phyloP scores from a whole-genome alignment of 2,797 vertebrate species.

The Manis pentadactyla region DNA sequence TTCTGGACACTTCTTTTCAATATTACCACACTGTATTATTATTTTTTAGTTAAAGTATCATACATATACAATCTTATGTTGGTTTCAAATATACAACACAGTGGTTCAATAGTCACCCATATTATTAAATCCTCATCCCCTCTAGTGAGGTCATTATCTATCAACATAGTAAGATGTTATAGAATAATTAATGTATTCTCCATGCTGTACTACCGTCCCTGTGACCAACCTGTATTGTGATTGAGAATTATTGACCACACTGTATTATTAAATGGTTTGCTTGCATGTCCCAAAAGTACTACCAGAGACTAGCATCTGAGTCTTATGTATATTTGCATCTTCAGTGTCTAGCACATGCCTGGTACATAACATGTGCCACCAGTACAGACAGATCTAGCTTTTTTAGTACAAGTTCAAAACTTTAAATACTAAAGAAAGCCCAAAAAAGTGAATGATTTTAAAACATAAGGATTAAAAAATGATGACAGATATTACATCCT shows the following conservation, averaged over 20 bases:
- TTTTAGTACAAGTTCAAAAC: not conserved
- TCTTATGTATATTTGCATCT: not conserved
- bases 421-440: not conserved
- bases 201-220: no score
- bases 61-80: no score
- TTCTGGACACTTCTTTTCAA: not conserved
- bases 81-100: no score
- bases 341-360: not conserved
- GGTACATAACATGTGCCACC: not conserved
- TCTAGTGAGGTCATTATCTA: no score
- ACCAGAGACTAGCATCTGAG: not conserved
- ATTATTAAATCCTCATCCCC: no score
- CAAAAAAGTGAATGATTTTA: not conserved
- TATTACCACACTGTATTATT: not conserved
- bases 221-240: no score
- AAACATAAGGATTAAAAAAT: not conserved
- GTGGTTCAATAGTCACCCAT: no score
- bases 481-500: not conserved
- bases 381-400: not conserved
- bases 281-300: not conserved
- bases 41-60: no score
- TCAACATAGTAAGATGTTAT: no score
- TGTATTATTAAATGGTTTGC: not conserved
- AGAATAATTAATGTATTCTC: no score
- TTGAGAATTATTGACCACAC: not conserved